These are phyloP conservation scores for Macrocentrus cingulum DNA, from an alignment of 1,140 invertebrate species.

Conservation along the genomic window DNA sequence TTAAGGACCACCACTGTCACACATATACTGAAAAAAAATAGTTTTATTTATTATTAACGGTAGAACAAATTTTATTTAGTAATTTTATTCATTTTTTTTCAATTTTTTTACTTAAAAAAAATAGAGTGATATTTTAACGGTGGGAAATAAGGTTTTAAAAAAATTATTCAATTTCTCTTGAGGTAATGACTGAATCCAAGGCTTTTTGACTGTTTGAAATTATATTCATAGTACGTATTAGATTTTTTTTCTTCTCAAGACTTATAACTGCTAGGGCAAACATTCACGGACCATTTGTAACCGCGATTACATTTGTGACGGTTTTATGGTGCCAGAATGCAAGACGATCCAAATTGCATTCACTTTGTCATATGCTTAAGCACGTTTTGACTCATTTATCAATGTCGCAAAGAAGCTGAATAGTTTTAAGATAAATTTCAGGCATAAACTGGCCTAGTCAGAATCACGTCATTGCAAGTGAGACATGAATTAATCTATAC, in stretches of 20 bases:
- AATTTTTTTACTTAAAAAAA: neutral
- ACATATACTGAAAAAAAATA: constrained; percentile 77
- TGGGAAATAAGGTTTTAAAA: no score
- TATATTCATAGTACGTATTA: no score
- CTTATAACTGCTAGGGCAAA: neutral
- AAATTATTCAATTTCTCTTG: no score
- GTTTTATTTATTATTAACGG: neutral
- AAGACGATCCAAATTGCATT: constrained; percentile 23
- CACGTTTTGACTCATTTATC: constrained; percentile 11
- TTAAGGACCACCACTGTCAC: constrained; percentile 99
- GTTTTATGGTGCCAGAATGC: constrained; percentile 16
- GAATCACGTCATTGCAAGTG: no score
- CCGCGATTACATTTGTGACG: constrained; percentile 22
- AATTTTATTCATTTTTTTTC: neutral
- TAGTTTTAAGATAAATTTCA: neutral
- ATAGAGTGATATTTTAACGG: no score
- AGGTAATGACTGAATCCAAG: no score
- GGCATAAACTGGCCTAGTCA: neutral
- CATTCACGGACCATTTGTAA: constrained; percentile 24
- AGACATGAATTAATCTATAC: no score
- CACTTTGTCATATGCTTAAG: constrained; percentile 25
- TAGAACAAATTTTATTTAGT: neutral
- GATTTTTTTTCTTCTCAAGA: no score
- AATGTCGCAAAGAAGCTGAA: constrained; percentile 3
- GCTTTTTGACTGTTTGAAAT: no score